A percentile compares a stretch with the other conserved stretches of the same genome.
phyloP scores from a whole-genome alignment of 2,113 vertebrate genomes.

The Burhinus bistriatus region DNA sequence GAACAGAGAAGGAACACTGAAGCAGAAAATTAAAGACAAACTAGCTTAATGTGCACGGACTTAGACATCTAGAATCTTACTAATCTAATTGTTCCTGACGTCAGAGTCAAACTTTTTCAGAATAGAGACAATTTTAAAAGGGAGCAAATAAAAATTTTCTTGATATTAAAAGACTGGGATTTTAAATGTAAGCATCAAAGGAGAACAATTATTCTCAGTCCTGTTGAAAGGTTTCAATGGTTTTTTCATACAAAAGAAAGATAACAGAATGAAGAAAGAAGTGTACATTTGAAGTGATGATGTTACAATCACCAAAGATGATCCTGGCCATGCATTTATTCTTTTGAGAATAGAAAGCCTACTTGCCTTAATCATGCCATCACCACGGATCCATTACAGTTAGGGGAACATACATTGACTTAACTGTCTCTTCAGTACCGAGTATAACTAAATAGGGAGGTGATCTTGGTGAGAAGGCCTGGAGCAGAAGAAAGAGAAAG shows the following conservation, averaged over 20 bases:
- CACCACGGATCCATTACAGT: not conserved
- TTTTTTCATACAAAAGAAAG: not conserved
- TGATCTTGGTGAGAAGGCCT: not conserved
- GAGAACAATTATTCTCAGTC: not conserved
- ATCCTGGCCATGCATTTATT: not conserved
- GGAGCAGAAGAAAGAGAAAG: not conserved
- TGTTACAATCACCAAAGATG: not conserved
- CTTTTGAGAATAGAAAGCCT: not conserved
- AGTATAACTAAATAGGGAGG: not conserved
- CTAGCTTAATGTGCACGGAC: not conserved
- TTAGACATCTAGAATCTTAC: not conserved
- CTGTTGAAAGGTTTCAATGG: not conserved
- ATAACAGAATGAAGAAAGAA: not conserved
- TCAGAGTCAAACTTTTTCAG: not conserved
- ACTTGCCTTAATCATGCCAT: not conserved
- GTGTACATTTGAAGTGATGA: not conserved
- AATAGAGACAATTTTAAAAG: not conserved
- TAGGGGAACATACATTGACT: not conserved
- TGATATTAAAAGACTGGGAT: not conserved
- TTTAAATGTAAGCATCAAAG: not conserved
- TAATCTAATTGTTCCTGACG: not conserved
- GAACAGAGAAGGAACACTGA: not conserved
- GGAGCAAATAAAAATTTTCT: not conserved
- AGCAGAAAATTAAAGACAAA: not conserved
- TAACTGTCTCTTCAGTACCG: not conserved